phyloP scores from a whole-genome alignment of 92 coral and sea anemone genomes.

The Plumapathes pennacea region DNA sequence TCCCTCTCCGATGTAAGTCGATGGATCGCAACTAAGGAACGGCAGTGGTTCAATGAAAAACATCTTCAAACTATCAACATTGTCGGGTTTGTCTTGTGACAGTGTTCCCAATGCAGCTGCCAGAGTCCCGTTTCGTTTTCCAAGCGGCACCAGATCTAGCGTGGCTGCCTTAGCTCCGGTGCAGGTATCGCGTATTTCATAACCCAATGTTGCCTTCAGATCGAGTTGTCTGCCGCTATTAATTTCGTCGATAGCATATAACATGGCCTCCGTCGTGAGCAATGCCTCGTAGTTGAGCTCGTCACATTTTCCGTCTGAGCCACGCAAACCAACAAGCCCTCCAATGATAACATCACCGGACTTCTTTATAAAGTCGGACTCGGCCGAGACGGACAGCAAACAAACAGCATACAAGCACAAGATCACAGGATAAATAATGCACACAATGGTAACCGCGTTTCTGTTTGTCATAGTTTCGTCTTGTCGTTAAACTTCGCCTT shows the following conservation, averaged over 20 bases:
- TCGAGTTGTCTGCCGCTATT: conserved; percentile 23
- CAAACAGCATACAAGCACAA: too few relatives aligned
- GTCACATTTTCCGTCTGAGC: conserved; percentile 40
- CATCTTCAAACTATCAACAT: conserved; percentile 18
- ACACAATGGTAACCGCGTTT: too few relatives aligned
- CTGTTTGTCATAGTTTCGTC: too few relatives aligned
- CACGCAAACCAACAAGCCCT: conserved; percentile 46
- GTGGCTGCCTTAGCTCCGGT: conserved; percentile 5
- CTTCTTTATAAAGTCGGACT: conserved; percentile 8
- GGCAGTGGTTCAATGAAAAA: conserved; percentile 42
- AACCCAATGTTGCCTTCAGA: conserved; percentile 20
- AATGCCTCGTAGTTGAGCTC: conserved; percentile 22
- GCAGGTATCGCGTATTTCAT: conserved; percentile 16
- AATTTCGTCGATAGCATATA: conserved; percentile 29
- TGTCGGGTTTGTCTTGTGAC: conserved; percentile 10
- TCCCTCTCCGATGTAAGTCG: conserved; percentile 31
- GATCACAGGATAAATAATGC: too few relatives aligned
- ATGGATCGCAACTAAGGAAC: conserved; percentile 71
- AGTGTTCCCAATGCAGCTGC: conserved; percentile 59
- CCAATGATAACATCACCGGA: conserved; percentile 19
- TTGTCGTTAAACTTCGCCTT: too few relatives aligned
- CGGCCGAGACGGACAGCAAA: conserved; percentile 6
- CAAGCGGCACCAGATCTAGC: background rate
- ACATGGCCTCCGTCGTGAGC: conserved; percentile 48
- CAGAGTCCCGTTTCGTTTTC: background rate